Conservation (phyloP, 2,797 vertebrate species). For the Enteromius fasciolatus region DNA sequence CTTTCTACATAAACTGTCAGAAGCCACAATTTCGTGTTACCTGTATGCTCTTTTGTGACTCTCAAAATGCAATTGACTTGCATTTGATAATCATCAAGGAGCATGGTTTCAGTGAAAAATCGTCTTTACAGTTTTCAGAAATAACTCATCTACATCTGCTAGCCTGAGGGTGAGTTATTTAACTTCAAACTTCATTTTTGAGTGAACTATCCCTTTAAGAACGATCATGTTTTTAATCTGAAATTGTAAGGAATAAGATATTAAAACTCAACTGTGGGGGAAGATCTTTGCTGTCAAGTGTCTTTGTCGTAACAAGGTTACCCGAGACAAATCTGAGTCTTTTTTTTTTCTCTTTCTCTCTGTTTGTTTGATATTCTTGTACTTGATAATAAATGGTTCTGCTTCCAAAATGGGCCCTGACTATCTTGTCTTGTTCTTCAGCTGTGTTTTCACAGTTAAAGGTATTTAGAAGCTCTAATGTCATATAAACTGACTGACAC, state of each 20-base stretch:
- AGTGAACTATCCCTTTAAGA: not conserved
- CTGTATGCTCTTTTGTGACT: not conserved
- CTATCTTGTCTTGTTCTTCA: constrained; percentile 48
- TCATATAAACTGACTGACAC: not conserved
- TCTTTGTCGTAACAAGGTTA: constrained; percentile 69
- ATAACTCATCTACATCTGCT: not conserved
- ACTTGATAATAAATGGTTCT: constrained; percentile 84
- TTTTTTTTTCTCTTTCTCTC: constrained; percentile 64
- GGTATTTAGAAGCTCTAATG: not conserved
- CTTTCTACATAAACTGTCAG: not conserved
- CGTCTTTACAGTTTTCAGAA: not conserved
- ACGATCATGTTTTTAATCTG: constrained; percentile 67
- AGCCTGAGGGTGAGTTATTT: not conserved
- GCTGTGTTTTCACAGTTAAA: not conserved
- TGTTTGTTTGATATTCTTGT: constrained; percentile 83
- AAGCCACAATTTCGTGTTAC: not conserved
- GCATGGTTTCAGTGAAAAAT: not conserved
- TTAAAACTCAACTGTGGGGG: not conserved
- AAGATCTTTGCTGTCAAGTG: constrained; percentile 58
- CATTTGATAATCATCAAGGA: not conserved
- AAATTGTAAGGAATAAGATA: constrained; percentile 47
- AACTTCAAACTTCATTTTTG: not conserved
- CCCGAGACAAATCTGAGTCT: constrained; percentile 68
- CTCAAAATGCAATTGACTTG: not conserved
- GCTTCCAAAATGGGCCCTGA: constrained; percentile 72